Percentiles rank a stretch among this genome's conserved stretches.
Conservation (phyloP, 2,113 vertebrate species). For the Lagopus muta region DNA sequence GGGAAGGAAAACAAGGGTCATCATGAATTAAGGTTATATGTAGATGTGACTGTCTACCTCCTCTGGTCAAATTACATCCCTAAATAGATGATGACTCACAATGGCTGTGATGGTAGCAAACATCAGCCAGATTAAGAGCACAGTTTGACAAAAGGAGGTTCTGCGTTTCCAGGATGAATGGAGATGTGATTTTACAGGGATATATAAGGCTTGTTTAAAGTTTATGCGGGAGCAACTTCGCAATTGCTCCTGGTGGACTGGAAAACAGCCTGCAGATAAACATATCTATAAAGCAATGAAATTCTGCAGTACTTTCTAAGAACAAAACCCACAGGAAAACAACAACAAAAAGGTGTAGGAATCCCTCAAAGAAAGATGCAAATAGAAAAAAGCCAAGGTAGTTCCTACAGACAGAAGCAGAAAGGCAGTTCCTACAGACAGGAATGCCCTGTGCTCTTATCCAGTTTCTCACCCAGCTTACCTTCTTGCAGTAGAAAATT, state of each 20-base stretch:
- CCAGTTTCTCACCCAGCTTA: background rate
- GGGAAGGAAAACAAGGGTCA: background rate
- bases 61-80: background rate
- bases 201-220: background rate
- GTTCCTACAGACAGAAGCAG: background rate
- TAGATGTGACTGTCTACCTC: background rate
- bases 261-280: background rate
- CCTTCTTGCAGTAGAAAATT: background rate
- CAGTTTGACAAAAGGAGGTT: background rate
- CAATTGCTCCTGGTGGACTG: background rate
- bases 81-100: background rate
- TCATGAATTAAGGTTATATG: background rate
- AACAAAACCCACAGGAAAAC: slow-evolving; percentile 6
- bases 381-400: background rate
- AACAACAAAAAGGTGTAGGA: background rate
- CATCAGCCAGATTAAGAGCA: background rate
- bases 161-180: background rate
- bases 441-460: background rate
- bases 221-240: background rate
- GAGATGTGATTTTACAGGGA: background rate
- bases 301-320: background rate
- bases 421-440: background rate
- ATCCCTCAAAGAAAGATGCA: background rate
- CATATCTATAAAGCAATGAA: background rate
- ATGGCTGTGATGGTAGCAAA: background rate